These are phyloP conservation scores for Clunio marinus DNA, from an alignment of 2,888 invertebrate genomes.

Conservation along the genomic window DNA sequence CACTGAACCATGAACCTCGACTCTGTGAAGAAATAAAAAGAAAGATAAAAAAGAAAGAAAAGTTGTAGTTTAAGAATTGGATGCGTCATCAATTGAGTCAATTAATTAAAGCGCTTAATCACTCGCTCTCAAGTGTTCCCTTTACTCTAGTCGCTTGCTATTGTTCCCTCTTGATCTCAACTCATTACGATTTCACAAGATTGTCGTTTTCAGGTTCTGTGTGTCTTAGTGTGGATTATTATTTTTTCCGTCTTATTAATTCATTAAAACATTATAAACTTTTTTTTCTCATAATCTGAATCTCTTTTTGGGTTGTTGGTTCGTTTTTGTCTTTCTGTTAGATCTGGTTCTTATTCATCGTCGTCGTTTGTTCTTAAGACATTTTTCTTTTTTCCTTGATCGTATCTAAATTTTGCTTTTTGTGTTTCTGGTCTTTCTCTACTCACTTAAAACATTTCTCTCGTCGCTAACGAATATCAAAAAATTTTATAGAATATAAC, in stretches of 20 bases:
- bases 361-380: constrained; percentile 15
- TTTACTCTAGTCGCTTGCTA: neutral
- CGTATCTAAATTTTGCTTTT: neutral
- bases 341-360: constrained; percentile 25
- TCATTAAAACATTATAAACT: constrained; percentile 33
- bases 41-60: too few species aligned
- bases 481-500: too few species aligned
- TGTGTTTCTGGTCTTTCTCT: neutral
- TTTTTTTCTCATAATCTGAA: constrained; percentile 19
- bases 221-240: constrained; percentile 30
- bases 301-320: neutral
- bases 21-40: neutral
- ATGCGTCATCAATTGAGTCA: constrained; percentile 39
- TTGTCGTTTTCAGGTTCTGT: constrained; percentile 23
- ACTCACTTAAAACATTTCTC: neutral
- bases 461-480: too few species aligned
- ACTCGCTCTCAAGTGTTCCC: too few species aligned
- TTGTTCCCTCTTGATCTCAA: constrained; percentile 9
- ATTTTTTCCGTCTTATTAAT: constrained; percentile 22
- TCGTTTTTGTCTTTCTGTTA: neutral
- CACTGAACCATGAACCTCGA: constrained; percentile 30
- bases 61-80: neutral
- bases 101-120: constrained; percentile 38
- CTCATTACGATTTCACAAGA: constrained; percentile 13
- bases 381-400: neutral